Percentiles rank a stretch among this genome's conserved stretches.
Conservation (phyloP, 2,888 invertebrate species). For the Abscondita cerata region DNA sequence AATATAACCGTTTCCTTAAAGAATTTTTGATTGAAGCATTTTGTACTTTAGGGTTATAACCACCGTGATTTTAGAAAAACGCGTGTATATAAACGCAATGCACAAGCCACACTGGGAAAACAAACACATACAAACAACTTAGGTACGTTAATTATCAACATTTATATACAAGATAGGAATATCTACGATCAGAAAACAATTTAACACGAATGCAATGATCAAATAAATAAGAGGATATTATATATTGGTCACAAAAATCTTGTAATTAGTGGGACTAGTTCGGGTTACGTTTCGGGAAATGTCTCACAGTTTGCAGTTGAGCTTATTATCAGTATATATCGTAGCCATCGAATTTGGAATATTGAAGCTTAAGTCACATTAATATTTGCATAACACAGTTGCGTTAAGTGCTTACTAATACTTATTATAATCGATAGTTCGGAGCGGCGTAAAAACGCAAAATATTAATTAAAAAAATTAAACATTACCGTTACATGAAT, state of each 20-base stretch:
- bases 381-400: conserved; percentile 39
- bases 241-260: conserved; percentile 50
- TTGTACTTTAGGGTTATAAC: conserved; percentile 17
- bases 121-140: conserved; percentile 55
- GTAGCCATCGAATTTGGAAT: conserved; percentile 38
- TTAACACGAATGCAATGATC: conserved; percentile 46
- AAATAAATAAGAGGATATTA: conserved; percentile 37
- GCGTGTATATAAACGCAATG: conserved; percentile 23
- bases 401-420: conserved; percentile 37
- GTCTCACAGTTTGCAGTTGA: conserved; percentile 35
- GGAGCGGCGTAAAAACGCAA: conserved; percentile 38
- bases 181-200: conserved; percentile 52
- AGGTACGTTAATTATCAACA: conserved; percentile 55
- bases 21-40: conserved; percentile 10
- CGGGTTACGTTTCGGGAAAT: conserved; percentile 49
- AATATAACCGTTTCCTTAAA: too few relatives aligned
- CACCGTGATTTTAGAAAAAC: conserved; percentile 12
- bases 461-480: conserved; percentile 19
- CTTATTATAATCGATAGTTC: conserved; percentile 24
- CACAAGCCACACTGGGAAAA: conserved; percentile 51
- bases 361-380: conserved; percentile 38
- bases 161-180: conserved; percentile 53
- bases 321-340: conserved; percentile 30
- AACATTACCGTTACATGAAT: conserved; percentile 18
- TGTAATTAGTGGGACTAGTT: conserved; percentile 53